Evolutionary conservation across 2,888 invertebrate species (phyloP).

Genomic region (Callyntrura sp.): DNA sequence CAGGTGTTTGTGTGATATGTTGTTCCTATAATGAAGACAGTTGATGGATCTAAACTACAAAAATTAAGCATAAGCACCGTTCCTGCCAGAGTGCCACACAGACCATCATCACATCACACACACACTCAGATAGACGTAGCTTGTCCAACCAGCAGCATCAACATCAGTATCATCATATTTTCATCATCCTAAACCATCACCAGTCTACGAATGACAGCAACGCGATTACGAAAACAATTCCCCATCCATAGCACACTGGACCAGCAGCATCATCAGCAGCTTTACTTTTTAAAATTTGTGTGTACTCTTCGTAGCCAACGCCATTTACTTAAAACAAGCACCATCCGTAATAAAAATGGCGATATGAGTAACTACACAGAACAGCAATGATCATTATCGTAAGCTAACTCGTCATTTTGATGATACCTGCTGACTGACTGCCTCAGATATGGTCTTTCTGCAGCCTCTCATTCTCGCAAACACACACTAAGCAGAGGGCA

Average conservation of each 20-base stretch:
- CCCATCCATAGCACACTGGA: constrained; percentile 42
- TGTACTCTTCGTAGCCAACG: constrained; percentile 36
- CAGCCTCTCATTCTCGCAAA: background rate
- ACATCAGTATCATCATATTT: constrained; percentile 36
- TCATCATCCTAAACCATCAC: constrained; percentile 12
- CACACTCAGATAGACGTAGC: too few relatives aligned
- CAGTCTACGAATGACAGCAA: constrained; percentile 57
- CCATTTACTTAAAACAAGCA: background rate
- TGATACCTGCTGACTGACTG: constrained; percentile 77
- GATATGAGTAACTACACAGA: constrained; percentile 44
- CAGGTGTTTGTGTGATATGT: constrained; percentile 74
- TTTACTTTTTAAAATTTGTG: too few relatives aligned
- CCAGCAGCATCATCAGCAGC: too few relatives aligned
- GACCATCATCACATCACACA: constrained; percentile 39
- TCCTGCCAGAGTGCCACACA: constrained; percentile 57
- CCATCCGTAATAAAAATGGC: constrained; percentile 42
- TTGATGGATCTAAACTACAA: constrained; percentile 71
- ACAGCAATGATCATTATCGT: constrained; percentile 61
- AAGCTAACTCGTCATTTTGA: constrained; percentile 58
- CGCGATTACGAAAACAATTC: constrained; percentile 56
- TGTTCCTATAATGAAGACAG: constrained; percentile 76
- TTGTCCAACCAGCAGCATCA: constrained; percentile 58
- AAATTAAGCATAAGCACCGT: constrained; percentile 40
- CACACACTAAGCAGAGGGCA: background rate
- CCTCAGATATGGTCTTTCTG: constrained; percentile 58